These are phyloP conservation scores for Geophilus truncorum DNA, from an alignment of 2,888 invertebrate species.

Conservation along the genomic window DNA sequence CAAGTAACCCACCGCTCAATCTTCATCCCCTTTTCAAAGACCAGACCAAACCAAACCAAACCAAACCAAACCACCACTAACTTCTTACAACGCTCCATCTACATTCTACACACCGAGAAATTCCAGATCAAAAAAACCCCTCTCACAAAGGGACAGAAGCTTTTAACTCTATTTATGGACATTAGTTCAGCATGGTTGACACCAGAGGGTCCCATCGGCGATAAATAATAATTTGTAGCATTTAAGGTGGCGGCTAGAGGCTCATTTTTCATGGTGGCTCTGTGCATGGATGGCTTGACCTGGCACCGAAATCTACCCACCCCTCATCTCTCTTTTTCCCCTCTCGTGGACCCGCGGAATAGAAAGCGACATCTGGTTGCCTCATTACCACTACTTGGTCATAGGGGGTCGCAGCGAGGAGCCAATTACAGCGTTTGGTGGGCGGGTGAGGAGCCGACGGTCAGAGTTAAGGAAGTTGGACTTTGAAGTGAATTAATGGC, in stretches of 20 bases:
- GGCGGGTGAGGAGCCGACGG: not conserved
- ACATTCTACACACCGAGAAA: too few species aligned
- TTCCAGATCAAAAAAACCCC: too few species aligned
- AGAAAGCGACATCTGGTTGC: not conserved
- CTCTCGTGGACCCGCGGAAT: not conserved
- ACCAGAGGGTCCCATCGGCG: conserved; percentile 11
- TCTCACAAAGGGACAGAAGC: not conserved
- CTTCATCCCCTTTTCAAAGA: too few species aligned
- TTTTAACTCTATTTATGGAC: conserved; percentile 28
- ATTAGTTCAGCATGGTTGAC: conserved; percentile 31
- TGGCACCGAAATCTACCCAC: not conserved
- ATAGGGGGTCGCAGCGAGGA: not conserved
- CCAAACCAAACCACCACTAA: too few species aligned
- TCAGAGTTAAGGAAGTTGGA: not conserved
- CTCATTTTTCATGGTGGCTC: not conserved
- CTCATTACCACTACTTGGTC: not conserved
- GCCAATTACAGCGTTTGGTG: not conserved
- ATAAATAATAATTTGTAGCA: conserved; percentile 33
- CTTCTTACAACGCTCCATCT: too few species aligned
- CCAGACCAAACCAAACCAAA: too few species aligned
- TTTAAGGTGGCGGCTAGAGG: conserved; percentile 19
- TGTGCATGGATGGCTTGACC: not conserved
- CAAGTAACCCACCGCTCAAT: too few species aligned
- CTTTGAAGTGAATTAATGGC: not conserved
- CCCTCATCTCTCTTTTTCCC: not conserved